Conservation (phyloP, 2,797 vertebrate genomes). For the Tokudaia tokunoshimensis region DNA sequence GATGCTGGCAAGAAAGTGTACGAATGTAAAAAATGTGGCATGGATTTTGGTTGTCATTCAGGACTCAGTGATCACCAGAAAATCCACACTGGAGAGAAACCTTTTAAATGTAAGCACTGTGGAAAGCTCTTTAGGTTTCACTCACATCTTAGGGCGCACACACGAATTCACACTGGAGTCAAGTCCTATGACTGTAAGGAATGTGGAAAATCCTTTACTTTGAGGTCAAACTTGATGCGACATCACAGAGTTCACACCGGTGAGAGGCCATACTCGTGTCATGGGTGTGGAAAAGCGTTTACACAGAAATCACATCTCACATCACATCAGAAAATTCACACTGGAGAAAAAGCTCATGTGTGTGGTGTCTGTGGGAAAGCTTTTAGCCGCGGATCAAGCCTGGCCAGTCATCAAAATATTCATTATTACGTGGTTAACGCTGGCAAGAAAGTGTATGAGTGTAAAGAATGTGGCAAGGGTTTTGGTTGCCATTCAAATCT, state of each 20-base stretch:
- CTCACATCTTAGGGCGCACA: too few species aligned
- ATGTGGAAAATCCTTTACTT: neutral
- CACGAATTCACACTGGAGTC: neutral
- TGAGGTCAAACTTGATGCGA: neutral
- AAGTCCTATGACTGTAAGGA: neutral
- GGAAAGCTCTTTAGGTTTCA: too few species aligned
- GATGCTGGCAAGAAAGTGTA: neutral
- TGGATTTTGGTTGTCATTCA: neutral
- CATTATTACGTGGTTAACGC: neutral
- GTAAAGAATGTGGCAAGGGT: neutral
- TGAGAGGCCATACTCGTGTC: neutral
- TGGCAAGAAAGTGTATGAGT: neutral
- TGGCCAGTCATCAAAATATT: neutral
- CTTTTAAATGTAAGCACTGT: too few species aligned
- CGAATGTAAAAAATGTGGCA: neutral
- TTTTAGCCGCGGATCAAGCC: neutral
- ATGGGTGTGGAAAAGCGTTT: neutral
- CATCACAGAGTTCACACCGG: neutral
- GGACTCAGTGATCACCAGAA: neutral
- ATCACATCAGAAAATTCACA: neutral
- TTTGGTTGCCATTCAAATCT: neutral
- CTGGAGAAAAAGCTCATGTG: neutral
- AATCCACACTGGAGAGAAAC: neutral
- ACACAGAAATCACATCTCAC: neutral
- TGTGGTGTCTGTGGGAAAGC: neutral